Evolutionary conservation across 2,888 invertebrate species (phyloP), one percentile per base, ranked within the genome.

Genomic region (Brenthis hecate): DNA sequence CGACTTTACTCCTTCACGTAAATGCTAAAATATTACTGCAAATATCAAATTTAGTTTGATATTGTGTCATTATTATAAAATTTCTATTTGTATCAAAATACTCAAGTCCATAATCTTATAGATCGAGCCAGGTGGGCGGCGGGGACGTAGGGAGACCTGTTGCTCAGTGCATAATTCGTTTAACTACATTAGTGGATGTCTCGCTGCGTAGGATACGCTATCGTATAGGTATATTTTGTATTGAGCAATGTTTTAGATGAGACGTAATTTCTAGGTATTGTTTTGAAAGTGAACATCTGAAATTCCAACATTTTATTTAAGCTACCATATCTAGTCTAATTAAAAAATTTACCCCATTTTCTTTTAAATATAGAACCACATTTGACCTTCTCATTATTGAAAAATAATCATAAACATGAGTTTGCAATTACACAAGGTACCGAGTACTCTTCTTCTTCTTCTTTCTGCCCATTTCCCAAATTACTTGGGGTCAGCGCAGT

Each of bases 91-190:
- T 53, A 14, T 1, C 13, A 61, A 19, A 32, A 55, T 55, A 16
- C 53, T 23, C 28, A 60, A 66, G 66, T 66, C 32, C 54, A 55
- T 32, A 60, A 14, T 50, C 23, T 14, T 43, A 6, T n/a, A 60
- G 60, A 32, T n/a, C 23, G 14, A 13, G n/a, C 36, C 32, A 36
- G 32, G 43, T 68, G 65, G 61, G 56, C n/a, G 47, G 56, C 2
- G 36, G 57, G 47, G 47, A 54, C 48, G 16, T 6, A 56, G 50
- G 60, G 62, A 19, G 67, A 72, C 70, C 65, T 70, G 70, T 72
- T 72, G 70, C 70, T 70, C 60, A 64, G 72, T 68, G 62, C 63
- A 63, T 72, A 71, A 71, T 68, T 68, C 55, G 36, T 50, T 71
- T 71, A 69, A 28, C 32, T 57, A 69, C 65, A 72, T 66, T 68